Evolutionary conservation across 2,113 vertebrate genomes (phyloP).

Genomic region (Oncorhynchus masou): DNA sequence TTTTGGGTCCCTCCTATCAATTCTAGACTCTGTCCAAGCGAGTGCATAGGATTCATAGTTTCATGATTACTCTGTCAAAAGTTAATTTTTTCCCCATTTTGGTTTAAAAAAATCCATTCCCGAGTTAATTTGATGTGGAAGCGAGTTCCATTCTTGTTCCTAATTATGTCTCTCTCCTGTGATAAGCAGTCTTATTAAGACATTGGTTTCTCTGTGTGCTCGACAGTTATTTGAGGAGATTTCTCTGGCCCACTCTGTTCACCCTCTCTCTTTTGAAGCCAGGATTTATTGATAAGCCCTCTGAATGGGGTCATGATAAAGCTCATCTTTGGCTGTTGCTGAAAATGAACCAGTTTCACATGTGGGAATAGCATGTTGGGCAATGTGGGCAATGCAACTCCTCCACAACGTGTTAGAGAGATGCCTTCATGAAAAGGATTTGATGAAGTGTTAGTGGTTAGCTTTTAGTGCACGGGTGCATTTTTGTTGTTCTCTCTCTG

Average conservation of each 20-base stretch:
- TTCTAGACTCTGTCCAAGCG: too few species aligned
- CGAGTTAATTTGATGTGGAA: conserved; percentile 25
- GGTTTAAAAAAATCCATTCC: conserved; percentile 21
- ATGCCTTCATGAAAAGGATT: background rate
- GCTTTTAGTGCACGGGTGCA: too few species aligned
- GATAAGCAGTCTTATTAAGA: conserved; percentile 32
- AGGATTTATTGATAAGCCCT: conserved; percentile 54
- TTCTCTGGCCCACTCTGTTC: conserved; percentile 40
- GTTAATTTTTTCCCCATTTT: background rate
- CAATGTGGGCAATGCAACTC: background rate
- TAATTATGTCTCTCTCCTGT: conserved; percentile 33
- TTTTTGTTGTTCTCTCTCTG: too few species aligned
- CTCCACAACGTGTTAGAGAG: background rate
- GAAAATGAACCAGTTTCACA: conserved; percentile 45
- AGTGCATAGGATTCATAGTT: too few species aligned
- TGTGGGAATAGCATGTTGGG: background rate
- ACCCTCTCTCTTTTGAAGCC: conserved; percentile 51
- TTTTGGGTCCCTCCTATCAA: too few species aligned
- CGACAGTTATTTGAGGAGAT: conserved; percentile 37
- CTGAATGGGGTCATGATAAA: conserved; percentile 36
- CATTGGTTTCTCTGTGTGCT: conserved; percentile 23
- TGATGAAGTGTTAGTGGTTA: background rate
- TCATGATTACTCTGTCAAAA: too few species aligned
- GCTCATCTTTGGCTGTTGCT: conserved; percentile 36
- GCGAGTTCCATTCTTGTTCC: conserved; percentile 25